Evolutionary conservation across 2,888 invertebrate genomes (phyloP).

Genomic region (Heliconius erato): DNA sequence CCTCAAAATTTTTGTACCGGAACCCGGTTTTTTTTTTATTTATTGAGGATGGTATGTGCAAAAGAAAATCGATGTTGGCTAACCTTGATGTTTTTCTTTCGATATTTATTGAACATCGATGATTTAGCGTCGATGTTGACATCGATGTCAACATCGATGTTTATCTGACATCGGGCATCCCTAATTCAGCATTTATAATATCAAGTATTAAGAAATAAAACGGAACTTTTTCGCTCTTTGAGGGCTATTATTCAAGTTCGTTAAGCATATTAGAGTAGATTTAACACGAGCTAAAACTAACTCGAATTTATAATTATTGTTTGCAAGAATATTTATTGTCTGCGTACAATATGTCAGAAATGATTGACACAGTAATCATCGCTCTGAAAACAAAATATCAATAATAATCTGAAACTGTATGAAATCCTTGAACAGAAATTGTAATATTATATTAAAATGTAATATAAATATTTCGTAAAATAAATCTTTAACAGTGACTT

Average conservation of each 20-base stretch:
- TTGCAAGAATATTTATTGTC: background rate
- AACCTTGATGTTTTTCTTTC: no score
- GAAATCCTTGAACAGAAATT: background rate
- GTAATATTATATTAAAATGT: background rate
- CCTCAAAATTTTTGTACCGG: no score
- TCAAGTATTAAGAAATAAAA: no score
- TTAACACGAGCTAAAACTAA: background rate
- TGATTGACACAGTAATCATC: constrained; percentile 16
- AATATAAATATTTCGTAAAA: background rate
- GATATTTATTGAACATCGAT: no score
- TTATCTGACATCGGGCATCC: no score
- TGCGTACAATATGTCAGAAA: constrained; percentile 17
- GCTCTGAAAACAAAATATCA: constrained; percentile 39
- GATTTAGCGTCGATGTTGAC: no score
- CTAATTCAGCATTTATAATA: no score
- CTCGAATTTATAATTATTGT: background rate
- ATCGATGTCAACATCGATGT: no score
- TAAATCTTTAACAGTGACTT: background rate
- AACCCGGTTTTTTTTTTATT: no score
- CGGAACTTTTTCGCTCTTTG: background rate
- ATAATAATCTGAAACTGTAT: constrained; percentile 24
- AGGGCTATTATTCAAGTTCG: no score
- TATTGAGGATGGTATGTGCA: no score
- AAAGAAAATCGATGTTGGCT: no score
- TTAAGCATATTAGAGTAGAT: background rate